Evolutionary conservation across 1,140 invertebrate genomes (phyloP), one percentile per base, ranked within the genome.

Genomic region (Lepidurus apus): DNA sequence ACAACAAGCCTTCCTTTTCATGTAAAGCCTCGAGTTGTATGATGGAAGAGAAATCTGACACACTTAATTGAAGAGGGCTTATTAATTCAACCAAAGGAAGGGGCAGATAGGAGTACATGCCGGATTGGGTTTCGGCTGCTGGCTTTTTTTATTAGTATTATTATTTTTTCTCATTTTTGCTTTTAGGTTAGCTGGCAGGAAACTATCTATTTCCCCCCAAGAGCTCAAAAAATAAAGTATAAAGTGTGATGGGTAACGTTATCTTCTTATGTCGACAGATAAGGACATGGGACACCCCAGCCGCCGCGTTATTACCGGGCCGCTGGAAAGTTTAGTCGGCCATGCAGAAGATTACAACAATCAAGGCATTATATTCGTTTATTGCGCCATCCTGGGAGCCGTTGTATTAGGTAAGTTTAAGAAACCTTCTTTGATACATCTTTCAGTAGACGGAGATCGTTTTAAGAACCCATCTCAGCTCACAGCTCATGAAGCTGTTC

Each of bases 331-430:
- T 24, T 43, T 78, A n/a, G 77, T 78, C 53, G 53, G 74, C 34
- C 77, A 78, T 6, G 42, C 43, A 74, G 77, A 78, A 26, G 77
- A 78, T 44, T 78, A 78, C 77, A 77, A 76, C 75, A 77, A 77
- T 47, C 76, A 77, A 42, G 75, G 79, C 44, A 78, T 84, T 45
- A 84, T 85, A 45, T 84, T 84, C 17, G 79, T 85, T 34, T 85
- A 85, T 77, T 85, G 84, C 77, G 82, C 84, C 13, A 82, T 83
- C 21, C 80, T 85, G 10, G 84, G 83, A 5, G 81, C 83, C 11
- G 82, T 85, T 7, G 83, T 85, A 9, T 80, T 84, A 1, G 84
- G 84, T 79, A 79, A 79, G 45, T 74, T 42, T 26, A 26, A 26
- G 26, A 17, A 42, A 6, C 42, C 43, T 26, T 42, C 53, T 53